A percentile compares a stretch with the other conserved stretches of the same genome.
Conservation (phyloP, 2,797 vertebrate species). For the Nasua narica region DNA sequence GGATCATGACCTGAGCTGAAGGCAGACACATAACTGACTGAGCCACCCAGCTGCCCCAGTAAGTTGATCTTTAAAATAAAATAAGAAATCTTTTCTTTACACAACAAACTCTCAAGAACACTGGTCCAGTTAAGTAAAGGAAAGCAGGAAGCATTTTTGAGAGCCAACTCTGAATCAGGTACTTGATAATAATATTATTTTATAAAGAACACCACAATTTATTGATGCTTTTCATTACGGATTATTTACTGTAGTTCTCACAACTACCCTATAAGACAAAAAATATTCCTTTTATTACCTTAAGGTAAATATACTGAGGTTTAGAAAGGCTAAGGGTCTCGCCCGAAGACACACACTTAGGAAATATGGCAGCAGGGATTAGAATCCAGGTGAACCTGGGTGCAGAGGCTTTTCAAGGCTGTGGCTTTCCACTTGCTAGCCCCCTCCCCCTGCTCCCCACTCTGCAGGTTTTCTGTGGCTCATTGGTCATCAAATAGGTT, state of each 20-base stretch:
- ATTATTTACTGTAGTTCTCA: background rate
- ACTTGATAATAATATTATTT: background rate
- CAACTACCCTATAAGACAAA: background rate
- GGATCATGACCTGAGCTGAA: too few species aligned
- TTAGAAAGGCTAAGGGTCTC: background rate
- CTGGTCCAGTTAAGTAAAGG: background rate
- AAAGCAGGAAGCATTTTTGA: background rate
- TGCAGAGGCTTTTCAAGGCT: background rate
- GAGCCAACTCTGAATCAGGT: background rate
- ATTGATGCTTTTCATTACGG: background rate
- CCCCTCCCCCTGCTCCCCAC: background rate
- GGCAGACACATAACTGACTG: too few species aligned
- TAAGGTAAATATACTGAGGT: background rate
- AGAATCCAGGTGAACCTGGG: background rate
- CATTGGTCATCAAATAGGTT: background rate
- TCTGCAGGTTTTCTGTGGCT: background rate
- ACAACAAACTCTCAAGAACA: background rate
- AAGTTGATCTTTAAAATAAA: too few species aligned
- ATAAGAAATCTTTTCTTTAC: background rate
- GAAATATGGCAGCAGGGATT: background rate
- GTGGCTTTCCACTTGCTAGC: background rate
- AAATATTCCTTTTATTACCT: background rate
- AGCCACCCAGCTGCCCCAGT: too few species aligned
- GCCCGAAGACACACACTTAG: background rate
- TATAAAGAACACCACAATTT: background rate